Percentiles rank a stretch among this genome's conserved stretches.
phyloP scores from a whole-genome alignment of 2,888 invertebrate genomes.

The Amphiduros pacificus region DNA sequence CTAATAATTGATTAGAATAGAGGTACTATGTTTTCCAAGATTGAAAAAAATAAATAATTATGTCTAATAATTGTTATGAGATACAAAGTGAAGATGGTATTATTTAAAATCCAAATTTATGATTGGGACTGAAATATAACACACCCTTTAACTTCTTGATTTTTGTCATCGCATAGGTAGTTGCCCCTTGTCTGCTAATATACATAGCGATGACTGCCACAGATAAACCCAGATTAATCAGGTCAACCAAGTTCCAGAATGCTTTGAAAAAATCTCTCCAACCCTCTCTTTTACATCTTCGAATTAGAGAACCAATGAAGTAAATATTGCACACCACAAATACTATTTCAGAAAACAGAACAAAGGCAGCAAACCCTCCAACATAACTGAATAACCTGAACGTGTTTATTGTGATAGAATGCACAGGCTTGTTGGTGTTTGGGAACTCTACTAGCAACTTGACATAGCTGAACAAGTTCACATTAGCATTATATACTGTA shows the following conservation, averaged over 20 bases:
- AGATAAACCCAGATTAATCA: neutral
- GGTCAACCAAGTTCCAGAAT: conserved; percentile 47
- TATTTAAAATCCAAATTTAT: neutral
- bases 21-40: too few relatives aligned
- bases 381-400: conserved; percentile 13
- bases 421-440: conserved; percentile 27
- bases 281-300: conserved; percentile 1
- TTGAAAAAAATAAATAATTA: too few relatives aligned
- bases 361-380: conserved; percentile 7
- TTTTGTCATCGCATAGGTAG: conserved; percentile 3
- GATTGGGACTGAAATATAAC: neutral
- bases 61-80: too few relatives aligned
- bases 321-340: conserved; percentile 5
- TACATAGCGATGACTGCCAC: conserved; percentile 3
- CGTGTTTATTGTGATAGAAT: conserved; percentile 2
- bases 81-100: too few relatives aligned
- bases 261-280: conserved; percentile 48
- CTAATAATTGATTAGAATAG: too few relatives aligned
- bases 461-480: conserved; percentile 53
- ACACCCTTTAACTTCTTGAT: conserved; percentile 6
- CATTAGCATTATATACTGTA: conserved; percentile 61
- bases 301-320: conserved; percentile 5
- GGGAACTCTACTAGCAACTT: conserved; percentile 54
- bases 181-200: neutral
- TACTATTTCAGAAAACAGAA: conserved; percentile 5